A percentile compares a stretch with the other conserved stretches of the same genome.
These are phyloP conservation scores for Merodon equestris DNA, from an alignment of 2,888 invertebrate genomes.

Conservation along the genomic window DNA sequence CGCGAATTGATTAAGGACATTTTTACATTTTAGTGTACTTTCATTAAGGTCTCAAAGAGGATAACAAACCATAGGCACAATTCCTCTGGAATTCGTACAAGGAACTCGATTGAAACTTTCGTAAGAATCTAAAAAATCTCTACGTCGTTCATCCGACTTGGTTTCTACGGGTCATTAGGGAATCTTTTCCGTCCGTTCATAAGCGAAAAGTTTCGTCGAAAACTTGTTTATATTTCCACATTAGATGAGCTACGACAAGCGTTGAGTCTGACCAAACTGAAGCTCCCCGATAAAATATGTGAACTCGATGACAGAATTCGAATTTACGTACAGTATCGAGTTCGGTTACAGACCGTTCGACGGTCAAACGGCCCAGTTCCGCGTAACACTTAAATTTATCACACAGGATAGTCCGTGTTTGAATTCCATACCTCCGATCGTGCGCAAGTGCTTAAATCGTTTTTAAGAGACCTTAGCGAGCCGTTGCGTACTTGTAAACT, in stretches of 20 bases:
- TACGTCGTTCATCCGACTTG: slow-evolving; percentile 99
- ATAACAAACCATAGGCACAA: slow-evolving; percentile 96
- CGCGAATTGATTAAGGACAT: slow-evolving; percentile 93
- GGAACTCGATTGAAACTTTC: slow-evolving; percentile 98
- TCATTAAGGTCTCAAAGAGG: slow-evolving; percentile 96
- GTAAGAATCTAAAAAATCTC: slow-evolving; percentile 98
- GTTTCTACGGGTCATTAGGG: slow-evolving; percentile 96
- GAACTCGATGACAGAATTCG: slow-evolving; percentile 88
- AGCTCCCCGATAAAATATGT: slow-evolving; percentile 92
- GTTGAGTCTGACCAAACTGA: slow-evolving; percentile 92
- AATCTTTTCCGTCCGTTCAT: slow-evolving; percentile 97
- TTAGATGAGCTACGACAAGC: slow-evolving; percentile 94
- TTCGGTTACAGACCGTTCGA: slow-evolving; percentile 69
- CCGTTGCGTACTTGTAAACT: slow-evolving; percentile 95
- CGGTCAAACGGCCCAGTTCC: slow-evolving; percentile 93
- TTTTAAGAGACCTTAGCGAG: slow-evolving; percentile 93
- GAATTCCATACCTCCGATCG: slow-evolving; percentile 94
- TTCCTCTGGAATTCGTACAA: slow-evolving; percentile 99
- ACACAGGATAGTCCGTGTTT: slow-evolving; percentile 88
- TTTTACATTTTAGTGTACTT: slow-evolving; percentile 98
- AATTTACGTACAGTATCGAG: slow-evolving; percentile 73
- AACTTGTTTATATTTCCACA: slow-evolving; percentile 98
- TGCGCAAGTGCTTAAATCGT: slow-evolving; percentile 96
- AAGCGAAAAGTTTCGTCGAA: slow-evolving; percentile 98
- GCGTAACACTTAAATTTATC: slow-evolving; percentile 94